Evolutionary conservation across 2,113 vertebrate genomes (phyloP).

Genomic region (Acrocephalus arundinaceus): DNA sequence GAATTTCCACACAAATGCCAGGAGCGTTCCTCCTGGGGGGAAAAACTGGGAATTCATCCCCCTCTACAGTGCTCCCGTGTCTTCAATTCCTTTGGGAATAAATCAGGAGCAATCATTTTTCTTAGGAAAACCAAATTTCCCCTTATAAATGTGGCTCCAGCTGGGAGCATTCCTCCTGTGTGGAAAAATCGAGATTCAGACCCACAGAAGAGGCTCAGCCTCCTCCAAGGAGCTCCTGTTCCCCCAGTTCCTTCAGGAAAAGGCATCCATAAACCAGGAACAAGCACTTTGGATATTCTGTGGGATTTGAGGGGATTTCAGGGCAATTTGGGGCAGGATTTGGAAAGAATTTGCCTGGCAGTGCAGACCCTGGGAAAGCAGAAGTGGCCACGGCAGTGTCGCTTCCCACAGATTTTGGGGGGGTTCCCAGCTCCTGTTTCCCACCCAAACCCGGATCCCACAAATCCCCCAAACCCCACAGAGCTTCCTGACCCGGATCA

Average conservation of each 20-base stretch:
- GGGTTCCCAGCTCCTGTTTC: not conserved
- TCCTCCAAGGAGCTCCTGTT: not conserved
- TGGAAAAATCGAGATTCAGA: not conserved
- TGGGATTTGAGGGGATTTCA: not conserved
- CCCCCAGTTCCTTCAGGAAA: not conserved
- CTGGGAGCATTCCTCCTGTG: not conserved
- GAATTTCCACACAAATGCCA: not conserved
- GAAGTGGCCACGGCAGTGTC: fast-evolving
- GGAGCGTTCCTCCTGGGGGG: too few species aligned
- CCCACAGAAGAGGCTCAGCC: not conserved
- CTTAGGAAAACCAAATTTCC: not conserved
- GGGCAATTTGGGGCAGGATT: not conserved
- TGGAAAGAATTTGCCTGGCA: not conserved
- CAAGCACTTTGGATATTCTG: fast-evolving
- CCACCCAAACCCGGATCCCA: not conserved
- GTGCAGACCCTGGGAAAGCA: not conserved
- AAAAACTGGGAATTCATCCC: too few species aligned
- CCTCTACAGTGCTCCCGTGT: too few species aligned
- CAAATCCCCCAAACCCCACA: not conserved
- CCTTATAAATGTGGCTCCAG: not conserved
- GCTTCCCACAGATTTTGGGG: not conserved
- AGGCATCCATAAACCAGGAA: not conserved
- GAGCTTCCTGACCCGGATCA: constrained; percentile 79
- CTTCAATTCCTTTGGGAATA: too few species aligned
- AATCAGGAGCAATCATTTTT: not conserved